These are phyloP conservation scores for Phrynosoma blainvillii DNA, from an alignment of 2,113 vertebrate genomes.

Conservation along the genomic window DNA sequence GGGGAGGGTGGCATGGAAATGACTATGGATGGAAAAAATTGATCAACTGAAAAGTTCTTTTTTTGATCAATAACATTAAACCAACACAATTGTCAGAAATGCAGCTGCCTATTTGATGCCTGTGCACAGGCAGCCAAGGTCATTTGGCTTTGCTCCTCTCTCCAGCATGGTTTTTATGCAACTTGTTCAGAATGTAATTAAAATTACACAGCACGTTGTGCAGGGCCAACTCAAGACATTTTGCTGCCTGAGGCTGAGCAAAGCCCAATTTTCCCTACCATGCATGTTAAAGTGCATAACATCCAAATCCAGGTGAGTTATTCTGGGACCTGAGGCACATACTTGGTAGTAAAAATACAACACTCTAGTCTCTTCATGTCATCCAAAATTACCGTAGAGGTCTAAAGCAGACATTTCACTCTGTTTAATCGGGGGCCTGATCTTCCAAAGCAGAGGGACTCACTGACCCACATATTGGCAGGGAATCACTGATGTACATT, in stretches of 20 bases:
- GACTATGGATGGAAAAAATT: neutral
- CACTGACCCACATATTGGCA: neutral
- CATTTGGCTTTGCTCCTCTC: neutral
- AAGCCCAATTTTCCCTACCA: neutral
- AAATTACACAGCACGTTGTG: neutral
- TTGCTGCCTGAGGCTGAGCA: neutral
- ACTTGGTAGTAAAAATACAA: neutral
- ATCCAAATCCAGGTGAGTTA: neutral
- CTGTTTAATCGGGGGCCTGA: neutral
- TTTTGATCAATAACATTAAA: conserved; percentile 13
- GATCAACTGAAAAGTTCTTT: neutral
- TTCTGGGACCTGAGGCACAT: neutral
- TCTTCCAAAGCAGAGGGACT: neutral
- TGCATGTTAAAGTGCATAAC: neutral
- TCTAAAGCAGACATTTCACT: neutral
- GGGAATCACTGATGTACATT: too few relatives aligned
- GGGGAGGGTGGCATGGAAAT: neutral
- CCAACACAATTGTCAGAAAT: neutral
- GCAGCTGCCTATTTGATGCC: neutral
- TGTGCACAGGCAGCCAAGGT: neutral
- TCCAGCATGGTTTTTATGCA: neutral
- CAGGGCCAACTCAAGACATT: neutral
- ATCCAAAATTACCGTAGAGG: neutral
- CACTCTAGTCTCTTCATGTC: neutral
- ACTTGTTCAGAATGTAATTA: conserved; percentile 10